A percentile compares a stretch with the other conserved stretches of the same genome.
These are phyloP conservation scores for Apamea sordens DNA, from an alignment of 2,888 invertebrate species.

Conservation along the genomic window DNA sequence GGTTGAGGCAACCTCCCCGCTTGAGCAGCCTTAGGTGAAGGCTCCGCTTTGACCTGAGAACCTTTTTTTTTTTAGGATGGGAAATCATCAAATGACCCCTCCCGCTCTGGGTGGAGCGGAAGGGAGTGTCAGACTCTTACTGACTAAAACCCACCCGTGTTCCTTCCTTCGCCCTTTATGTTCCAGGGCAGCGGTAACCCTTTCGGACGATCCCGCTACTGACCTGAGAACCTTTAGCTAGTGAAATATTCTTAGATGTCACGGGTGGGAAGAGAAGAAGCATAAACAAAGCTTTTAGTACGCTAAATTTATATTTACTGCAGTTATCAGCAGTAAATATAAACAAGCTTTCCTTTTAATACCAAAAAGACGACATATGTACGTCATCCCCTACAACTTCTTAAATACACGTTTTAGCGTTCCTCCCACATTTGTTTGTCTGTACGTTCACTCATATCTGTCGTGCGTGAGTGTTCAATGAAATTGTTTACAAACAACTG, in stretches of 20 bases:
- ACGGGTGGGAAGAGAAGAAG: neutral
- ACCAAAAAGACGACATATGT: neutral
- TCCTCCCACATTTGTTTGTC: neutral
- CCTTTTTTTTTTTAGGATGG: too few relatives aligned
- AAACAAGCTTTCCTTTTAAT: neutral
- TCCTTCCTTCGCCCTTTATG: too few relatives aligned
- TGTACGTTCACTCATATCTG: constrained; percentile 29
- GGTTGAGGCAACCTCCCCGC: neutral
- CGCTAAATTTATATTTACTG: neutral
- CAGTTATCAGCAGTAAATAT: neutral
- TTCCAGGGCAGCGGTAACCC: too few relatives aligned
- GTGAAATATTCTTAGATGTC: neutral
- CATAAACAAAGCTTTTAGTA: neutral
- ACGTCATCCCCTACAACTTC: neutral
- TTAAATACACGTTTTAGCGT: neutral
- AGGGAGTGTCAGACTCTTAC: too few relatives aligned
- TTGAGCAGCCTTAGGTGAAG: neutral
- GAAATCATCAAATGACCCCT: too few relatives aligned
- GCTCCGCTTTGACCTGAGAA: neutral
- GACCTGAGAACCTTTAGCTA: neutral
- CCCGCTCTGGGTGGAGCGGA: too few relatives aligned
- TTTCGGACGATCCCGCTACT: too few relatives aligned
- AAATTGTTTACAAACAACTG: constrained; percentile 68
- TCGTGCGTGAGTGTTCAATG: constrained; percentile 62
- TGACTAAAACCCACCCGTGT: too few relatives aligned